Evolutionary conservation across 2,113 vertebrate species (phyloP).

Genomic region (Dendrocopos noguchii): DNA sequence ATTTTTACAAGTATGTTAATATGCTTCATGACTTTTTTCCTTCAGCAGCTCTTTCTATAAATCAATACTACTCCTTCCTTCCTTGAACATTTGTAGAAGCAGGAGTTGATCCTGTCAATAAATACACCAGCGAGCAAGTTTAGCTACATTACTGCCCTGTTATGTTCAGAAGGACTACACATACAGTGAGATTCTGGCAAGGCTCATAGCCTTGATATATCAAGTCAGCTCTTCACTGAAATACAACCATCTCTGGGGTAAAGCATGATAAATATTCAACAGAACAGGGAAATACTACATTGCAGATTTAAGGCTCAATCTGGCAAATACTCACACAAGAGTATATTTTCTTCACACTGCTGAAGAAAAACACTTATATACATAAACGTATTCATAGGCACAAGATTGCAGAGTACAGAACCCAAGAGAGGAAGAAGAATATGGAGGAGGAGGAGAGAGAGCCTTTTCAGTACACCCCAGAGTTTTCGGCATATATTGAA

Average conservation of each 20-base stretch:
- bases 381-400: conserved; percentile 14
- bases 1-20: neutral
- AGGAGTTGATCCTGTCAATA: neutral
- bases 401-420: neutral
- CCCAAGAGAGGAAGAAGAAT: conserved; percentile 5
- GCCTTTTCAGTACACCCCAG: neutral
- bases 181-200: neutral
- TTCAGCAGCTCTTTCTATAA: neutral
- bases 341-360: conserved; percentile 36
- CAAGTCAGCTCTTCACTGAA: conserved; percentile 44
- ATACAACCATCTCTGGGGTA: conserved; percentile 37
- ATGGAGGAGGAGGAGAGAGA: neutral
- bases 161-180: neutral
- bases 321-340: conserved; percentile 53
- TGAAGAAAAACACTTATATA: conserved; percentile 47
- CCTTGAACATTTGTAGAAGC: neutral
- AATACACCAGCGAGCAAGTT: neutral
- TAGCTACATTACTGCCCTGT: neutral
- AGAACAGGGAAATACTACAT: conserved; percentile 27
- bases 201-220: conserved; percentile 30
- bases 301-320: conserved; percentile 58
- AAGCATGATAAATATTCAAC: conserved; percentile 55
- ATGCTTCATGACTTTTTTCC: neutral
- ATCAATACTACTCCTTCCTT: neutral
- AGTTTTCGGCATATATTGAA: neutral